Base-by-base conservation (phyloP, 2,888 invertebrate species). In the Nymphalis c-album region DNA sequence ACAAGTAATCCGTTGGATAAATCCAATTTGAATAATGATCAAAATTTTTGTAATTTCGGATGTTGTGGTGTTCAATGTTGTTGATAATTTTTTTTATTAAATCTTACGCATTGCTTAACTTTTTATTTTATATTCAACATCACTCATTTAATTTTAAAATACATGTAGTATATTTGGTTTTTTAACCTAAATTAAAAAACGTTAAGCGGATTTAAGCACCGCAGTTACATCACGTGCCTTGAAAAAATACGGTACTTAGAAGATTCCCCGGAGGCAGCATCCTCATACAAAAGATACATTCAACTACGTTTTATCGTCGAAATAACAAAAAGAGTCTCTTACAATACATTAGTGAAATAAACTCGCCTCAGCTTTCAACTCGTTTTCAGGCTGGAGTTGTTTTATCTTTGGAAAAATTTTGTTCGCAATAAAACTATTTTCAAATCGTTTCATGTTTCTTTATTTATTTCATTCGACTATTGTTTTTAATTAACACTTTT, bases 321-420 rank as follows among this genome's bases (percentile, higher is more conserved):
- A 57, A 57, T 57, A 61, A 61, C 55, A 66, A 60, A 65, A 59
- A 60, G 48, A 35, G 45, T 31, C 55, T 20, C 16, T 46, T 60
- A 66, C 65, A 66, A 66, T 66, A 66, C 65, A 60, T 47, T 55
- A 47, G 35, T 55, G 55, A 55, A 22, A 60, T 18, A 60, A 51
- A 66, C 46, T 60, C 60, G 50, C 46, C 64, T 51, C 57, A 26
- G 53, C 53, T 55, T 55, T 55, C 26, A 31, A 31, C 26, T 13
- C 26, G 26, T 31, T 55, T 31, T 31, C 26, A 31, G 31, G n/a
- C 31, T 22, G 53, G 0, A 31, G 13, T 20, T 10, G 20, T 31
- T 55, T 55, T 55, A 17, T 55, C 26, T 31, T 31, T 55, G 31
- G 53, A 55, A 31, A 55, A 55, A 31, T 31, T 55, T 55, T 31